Evolutionary conservation across 2,113 vertebrate genomes (phyloP), one percentile per base, ranked within the genome.

Genomic region (Semnopithecus entellus): DNA sequence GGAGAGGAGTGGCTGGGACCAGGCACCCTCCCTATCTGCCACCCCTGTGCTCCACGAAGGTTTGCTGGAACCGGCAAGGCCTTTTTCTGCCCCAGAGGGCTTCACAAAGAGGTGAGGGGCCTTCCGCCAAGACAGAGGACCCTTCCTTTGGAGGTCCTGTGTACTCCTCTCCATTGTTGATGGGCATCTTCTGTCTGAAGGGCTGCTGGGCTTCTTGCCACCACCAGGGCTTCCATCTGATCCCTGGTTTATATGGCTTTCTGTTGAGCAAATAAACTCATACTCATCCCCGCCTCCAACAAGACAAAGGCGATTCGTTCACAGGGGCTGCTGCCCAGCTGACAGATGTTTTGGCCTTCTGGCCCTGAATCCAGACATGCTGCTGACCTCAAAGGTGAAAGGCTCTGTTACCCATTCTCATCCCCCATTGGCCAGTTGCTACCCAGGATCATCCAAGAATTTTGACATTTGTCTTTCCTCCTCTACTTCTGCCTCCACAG

Each of bases 381-480:
- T 30, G 11, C 12, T 95, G 93, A 93, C 88, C 95, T 70, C 66
- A 73, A 92, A 95, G 88, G 79, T 27, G 17, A 93, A 95, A 96
- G 81, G 43, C 1, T 83, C 55, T 64, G 82, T 89, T 70, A 84
- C 84, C 43, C 91, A 16, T 92, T 97, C 82, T 73, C 89, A 94
- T 95, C 82, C 83, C 59, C 81, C 45, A n/a, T 43, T 94, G 79
- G 11, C 87, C 85, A 94, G 40, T 88, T 55, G 78, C 68, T 93
- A 59, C 43, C 83, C 78, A 82, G 78, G 83, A 94, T 96, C 91
- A 90, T 94, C 68, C 86, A 98, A 96, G 93, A 97, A 98, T 97
- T 95, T 76, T 98, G 97, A 97, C 96, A 97, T 98, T 98, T 98
- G 86, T 91, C 91, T 97, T 98, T 75, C 90, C 86, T 70, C 95